These are phyloP conservation scores for Anguilla marmorata DNA, from an alignment of 2,797 vertebrate species.

Conservation along the genomic window DNA sequence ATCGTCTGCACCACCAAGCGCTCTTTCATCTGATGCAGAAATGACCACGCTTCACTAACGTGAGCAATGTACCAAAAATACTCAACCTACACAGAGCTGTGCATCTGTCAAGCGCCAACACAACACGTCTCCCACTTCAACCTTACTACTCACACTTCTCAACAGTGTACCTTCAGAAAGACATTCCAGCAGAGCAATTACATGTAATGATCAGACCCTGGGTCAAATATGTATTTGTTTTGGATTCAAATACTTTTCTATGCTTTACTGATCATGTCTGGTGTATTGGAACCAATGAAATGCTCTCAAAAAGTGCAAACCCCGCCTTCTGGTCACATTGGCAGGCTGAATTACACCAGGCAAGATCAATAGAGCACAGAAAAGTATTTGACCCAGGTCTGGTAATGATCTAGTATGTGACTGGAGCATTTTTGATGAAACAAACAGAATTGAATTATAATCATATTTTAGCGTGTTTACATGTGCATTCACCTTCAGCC, in stretches of 20 bases:
- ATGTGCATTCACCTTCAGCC: constrained; percentile 76
- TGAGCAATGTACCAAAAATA: neutral
- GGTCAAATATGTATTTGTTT: too few relatives aligned
- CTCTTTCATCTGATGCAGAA: constrained; percentile 68
- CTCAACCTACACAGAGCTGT: neutral
- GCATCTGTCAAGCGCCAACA: neutral
- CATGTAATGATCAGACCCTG: too few relatives aligned
- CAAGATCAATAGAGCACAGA: too few relatives aligned
- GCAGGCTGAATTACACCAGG: too few relatives aligned
- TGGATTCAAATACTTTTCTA: too few relatives aligned
- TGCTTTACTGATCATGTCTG: too few relatives aligned
- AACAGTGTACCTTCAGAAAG: too few relatives aligned
- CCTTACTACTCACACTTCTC: neutral
- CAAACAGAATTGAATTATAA: neutral
- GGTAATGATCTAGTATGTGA: neutral
- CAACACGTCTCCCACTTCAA: neutral
- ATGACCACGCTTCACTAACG: neutral
- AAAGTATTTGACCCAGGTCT: too few relatives aligned
- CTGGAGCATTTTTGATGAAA: neutral
- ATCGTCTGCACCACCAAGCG: constrained; percentile 64
- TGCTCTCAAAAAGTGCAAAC: too few relatives aligned
- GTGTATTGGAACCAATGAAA: too few relatives aligned
- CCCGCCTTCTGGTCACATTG: too few relatives aligned
- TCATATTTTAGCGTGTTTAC: neutral
- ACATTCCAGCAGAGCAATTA: too few relatives aligned